Base-by-base conservation (phyloP, 2,797 vertebrate species). In the Tenualosa thibaudeaui region DNA sequence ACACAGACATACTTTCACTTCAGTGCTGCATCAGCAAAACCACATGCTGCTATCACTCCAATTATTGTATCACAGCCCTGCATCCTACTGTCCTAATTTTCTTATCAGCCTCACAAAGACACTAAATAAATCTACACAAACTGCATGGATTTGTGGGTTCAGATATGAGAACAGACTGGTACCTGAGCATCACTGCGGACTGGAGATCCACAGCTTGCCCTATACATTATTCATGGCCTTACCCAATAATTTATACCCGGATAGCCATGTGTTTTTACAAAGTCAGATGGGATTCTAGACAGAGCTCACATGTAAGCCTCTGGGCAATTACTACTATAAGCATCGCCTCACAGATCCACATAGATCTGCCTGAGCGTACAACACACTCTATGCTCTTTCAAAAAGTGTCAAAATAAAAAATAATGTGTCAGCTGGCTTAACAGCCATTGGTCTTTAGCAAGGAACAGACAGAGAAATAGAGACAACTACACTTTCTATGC, bases 171-270 rank as follows among this genome's bases (percentile, higher is more conserved):
- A 62, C 31, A 58, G 26, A 85, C 49, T 68, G 84, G 87, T 40
- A 86, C 85, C 84, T 84, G 83, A 88, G 89, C 86, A 85, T 86
- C 88, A 88, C 82, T 50, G 85, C 43, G 85, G 43, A 85, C 88
- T 85, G 86, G 85, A 65, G 85, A 88, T 86, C 89, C 88, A 46
- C 54, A 83, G 82, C 46, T 85, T 86, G 86, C 82, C n/a, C 68
- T 54, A 92, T 89, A 19, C 83, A 88, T 92, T 85, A 91, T 92
- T 88, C 86, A 90, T 82, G 86, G 12, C 84, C 62, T 85, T 85
- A 87, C 78, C 87, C 88, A 91, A 89, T 88, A 83, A 90, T 91
- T 89, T 8, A 91, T 90, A 84, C 88, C 86, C 46, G 84, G 81
- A 86, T 85, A 81, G 81, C 85, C 82, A 68, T 89, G 84, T 43